Conservation (phyloP, 1,140 invertebrate genomes). For the Drosophila pseudoananassae region DNA sequence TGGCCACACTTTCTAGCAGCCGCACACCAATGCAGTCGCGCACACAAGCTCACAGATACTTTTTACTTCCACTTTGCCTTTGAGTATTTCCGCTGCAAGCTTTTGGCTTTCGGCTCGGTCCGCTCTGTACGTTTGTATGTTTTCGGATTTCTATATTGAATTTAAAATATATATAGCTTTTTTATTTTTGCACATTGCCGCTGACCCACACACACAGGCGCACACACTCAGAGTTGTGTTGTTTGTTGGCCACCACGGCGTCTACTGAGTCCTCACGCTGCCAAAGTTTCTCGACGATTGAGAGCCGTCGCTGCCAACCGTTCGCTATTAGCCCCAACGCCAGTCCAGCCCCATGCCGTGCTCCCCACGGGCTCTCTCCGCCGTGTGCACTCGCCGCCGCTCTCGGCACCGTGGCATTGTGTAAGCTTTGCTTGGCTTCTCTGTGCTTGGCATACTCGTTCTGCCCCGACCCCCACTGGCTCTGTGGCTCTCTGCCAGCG, state of each 20-base stretch:
- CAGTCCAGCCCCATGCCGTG: conserved; percentile 11
- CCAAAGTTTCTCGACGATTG: conserved; percentile 72
- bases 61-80: conserved; percentile 55
- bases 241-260: conserved; percentile 30
- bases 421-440: conserved; percentile 55
- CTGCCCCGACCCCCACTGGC: background rate
- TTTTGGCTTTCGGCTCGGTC: conserved; percentile 37
- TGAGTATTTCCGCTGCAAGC: conserved; percentile 68
- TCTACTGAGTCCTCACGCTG: conserved; percentile 59
- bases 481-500: background rate
- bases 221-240: conserved; percentile 36
- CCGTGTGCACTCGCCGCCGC: background rate
- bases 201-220: conserved; percentile 38
- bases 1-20: conserved; percentile 65
- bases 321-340: conserved; percentile 5
- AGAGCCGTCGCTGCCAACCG: conserved; percentile 45
- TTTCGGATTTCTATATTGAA: conserved; percentile 68
- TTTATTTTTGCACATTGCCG: conserved; percentile 81
- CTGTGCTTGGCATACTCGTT: background rate
- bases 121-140: conserved; percentile 26
- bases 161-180: conserved; percentile 81
- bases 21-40: conserved; percentile 39
- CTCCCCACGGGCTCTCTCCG: conserved; percentile 14
- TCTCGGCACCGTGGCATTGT: background rate
- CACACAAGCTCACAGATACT: conserved; percentile 30